Percentiles rank a stretch among this genome's conserved stretches.
Evolutionary conservation across 2,113 vertebrate species (phyloP).

Genomic region (Oreochromis spilurus): DNA sequence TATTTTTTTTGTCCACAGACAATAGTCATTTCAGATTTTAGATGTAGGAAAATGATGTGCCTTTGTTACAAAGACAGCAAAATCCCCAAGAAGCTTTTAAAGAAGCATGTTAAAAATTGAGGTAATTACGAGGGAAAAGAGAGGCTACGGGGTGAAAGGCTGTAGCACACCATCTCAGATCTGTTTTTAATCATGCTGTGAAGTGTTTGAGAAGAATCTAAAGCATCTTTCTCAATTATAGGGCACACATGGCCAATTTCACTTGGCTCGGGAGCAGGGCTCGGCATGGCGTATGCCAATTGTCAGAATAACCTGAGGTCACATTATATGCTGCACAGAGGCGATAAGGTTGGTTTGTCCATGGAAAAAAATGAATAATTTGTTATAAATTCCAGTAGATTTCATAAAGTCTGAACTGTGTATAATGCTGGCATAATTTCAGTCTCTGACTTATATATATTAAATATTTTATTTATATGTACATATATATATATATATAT

Average conservation of each 20-base stretch:
- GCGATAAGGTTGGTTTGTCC: conserved; percentile 78
- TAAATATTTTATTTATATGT: no score
- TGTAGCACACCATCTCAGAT: background rate
- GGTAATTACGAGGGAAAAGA: fast-evolving
- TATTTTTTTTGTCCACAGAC: background rate
- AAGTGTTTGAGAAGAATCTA: background rate
- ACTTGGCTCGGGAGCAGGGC: conserved; percentile 83
- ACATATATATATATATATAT: no score
- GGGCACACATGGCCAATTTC: conserved; percentile 89
- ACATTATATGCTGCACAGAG: conserved; percentile 84
- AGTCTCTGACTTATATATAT: background rate
- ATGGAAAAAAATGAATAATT: background rate
- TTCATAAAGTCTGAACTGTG: background rate
- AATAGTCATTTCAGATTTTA: background rate
- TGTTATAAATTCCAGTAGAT: background rate
- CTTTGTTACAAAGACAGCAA: background rate
- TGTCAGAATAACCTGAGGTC: conserved; percentile 92
- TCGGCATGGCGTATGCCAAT: conserved; percentile 97
- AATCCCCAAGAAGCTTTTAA: background rate
- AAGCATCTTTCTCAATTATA: conserved; percentile 46
- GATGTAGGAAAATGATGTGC: background rate
- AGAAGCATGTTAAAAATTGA: background rate
- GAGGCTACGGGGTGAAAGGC: background rate
- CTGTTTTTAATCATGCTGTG: background rate
- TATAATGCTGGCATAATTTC: background rate